Evolutionary conservation across 2,113 vertebrate species (phyloP), one percentile per base, ranked within the genome.

Genomic region (Penelope pileata): DNA sequence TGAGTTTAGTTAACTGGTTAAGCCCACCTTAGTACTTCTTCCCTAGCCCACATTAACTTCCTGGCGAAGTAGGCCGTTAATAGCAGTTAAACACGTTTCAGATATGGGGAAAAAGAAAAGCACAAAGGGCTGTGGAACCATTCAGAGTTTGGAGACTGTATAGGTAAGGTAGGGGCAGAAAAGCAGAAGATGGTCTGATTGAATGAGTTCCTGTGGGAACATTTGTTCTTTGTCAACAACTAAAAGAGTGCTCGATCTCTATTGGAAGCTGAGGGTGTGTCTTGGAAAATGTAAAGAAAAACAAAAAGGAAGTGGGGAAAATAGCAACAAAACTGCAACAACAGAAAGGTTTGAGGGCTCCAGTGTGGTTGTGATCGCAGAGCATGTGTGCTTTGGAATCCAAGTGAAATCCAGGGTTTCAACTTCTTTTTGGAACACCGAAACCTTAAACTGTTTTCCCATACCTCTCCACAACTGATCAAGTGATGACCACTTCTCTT

Each of bases 161-260:
- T 23, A 14, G 67, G 43, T 32, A 63, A 1, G 6, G 11, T 38
- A 95, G 91, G 88, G 86, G 40, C 53, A 72, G 62, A 43, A 74
- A 92, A 86, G 43, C 79, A 87, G 80, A 90, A 84, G 43, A 36
- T 86, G 91, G 95, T 94, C 91, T 86, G 73, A 13, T 85, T 94
- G 88, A 95, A 91, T 85, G 70, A 86, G 90, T 93, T 79, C 36
- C 84, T 85, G 6, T 92, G 93, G 91, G 87, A 91, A 95, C 27
- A 43, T 88, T 70, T 94, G 86, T 47, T 95, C 88, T 84, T 88
- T 96, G 69, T 97, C 50, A 88, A 50, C 22, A 76, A 12, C 24
- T 75, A 9, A 62, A 89, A 92, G 34, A 79, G 84, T 51, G 56
- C 85, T 79, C 30, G 24, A 6, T 56, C 53, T 53, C 66, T 86